Evolutionary conservation across 2,888 invertebrate genomes (phyloP).

Genomic region (Melanargia galathea): DNA sequence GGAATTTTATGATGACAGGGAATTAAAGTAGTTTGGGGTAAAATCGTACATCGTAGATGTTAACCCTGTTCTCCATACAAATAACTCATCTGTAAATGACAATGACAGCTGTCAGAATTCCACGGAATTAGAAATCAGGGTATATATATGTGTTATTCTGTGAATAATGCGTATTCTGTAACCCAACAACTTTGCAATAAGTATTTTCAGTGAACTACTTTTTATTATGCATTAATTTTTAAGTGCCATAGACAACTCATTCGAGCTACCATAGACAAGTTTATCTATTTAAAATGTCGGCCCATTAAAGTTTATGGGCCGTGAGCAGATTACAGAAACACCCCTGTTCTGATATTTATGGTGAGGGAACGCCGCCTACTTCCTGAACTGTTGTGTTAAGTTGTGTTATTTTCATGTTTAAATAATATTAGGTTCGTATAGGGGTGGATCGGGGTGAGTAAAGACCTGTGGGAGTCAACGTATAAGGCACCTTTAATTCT

Average conservation of each 20-base stretch:
- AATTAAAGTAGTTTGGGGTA: too few relatives aligned
- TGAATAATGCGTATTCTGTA: too few relatives aligned
- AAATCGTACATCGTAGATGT: too few relatives aligned
- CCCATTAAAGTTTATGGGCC: slow-evolving; percentile 67
- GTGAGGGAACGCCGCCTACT: slow-evolving; percentile 50
- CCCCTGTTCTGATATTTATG: slow-evolving; percentile 53
- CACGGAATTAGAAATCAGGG: too few relatives aligned
- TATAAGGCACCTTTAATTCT: not conserved
- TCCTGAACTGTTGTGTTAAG: slow-evolving; percentile 51
- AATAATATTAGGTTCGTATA: not conserved
- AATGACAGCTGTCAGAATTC: too few relatives aligned
- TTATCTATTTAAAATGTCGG: slow-evolving; percentile 59
- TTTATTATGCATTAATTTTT: slow-evolving; percentile 16
- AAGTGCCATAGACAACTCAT: slow-evolving; percentile 22
- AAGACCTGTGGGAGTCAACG: not conserved
- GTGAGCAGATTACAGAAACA: slow-evolving; percentile 58
- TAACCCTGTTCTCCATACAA: too few relatives aligned
- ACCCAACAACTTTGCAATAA: not conserved
- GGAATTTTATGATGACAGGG: too few relatives aligned
- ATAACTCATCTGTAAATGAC: too few relatives aligned
- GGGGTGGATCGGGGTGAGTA: slow-evolving; percentile 3
- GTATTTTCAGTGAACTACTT: not conserved
- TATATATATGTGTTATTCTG: too few relatives aligned
- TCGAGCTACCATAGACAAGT: slow-evolving; percentile 36
- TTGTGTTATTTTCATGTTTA: slow-evolving; percentile 25